These are phyloP conservation scores for Amphibalanus amphitrite DNA, from an alignment of 1,140 invertebrate genomes.

Conservation along the genomic window DNA sequence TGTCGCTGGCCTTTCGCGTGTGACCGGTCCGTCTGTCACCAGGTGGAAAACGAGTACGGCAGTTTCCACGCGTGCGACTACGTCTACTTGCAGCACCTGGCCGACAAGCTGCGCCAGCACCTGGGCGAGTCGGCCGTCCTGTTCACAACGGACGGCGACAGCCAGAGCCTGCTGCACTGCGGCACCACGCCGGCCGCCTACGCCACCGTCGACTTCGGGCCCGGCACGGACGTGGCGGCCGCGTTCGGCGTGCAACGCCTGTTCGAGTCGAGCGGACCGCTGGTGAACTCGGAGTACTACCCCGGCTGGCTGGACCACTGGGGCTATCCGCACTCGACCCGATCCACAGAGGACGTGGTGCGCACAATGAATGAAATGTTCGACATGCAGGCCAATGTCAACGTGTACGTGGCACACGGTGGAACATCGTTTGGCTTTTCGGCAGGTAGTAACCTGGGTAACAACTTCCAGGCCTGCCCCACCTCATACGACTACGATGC, in stretches of 20 bases:
- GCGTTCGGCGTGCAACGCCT: constrained; percentile 32
- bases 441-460: constrained; percentile 11
- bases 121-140: constrained; percentile 47
- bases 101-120: constrained; percentile 40
- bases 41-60: constrained; percentile 85
- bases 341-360: constrained; percentile 24
- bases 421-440: constrained; percentile 18
- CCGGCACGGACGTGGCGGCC: constrained; percentile 23
- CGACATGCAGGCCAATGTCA: constrained; percentile 22
- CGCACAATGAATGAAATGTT: constrained; percentile 21
- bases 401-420: constrained; percentile 23
- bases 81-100: constrained; percentile 41
- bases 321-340: constrained; percentile 44
- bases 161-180: constrained; percentile 33
- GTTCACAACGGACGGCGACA: constrained; percentile 57
- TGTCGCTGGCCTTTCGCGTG: no score
- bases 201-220: constrained; percentile 58
- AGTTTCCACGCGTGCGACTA: constrained; percentile 55
- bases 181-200: constrained; percentile 44
- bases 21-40: background rate
- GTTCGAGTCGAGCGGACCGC: constrained; percentile 36
- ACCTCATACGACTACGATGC: constrained; percentile 80
- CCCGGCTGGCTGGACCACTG: constrained; percentile 72
- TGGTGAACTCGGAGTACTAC: constrained; percentile 83
- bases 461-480: constrained; percentile 35